Evolutionary conservation across 2,888 invertebrate species (phyloP).

Genomic region (Caenorhabditis virilis): DNA sequence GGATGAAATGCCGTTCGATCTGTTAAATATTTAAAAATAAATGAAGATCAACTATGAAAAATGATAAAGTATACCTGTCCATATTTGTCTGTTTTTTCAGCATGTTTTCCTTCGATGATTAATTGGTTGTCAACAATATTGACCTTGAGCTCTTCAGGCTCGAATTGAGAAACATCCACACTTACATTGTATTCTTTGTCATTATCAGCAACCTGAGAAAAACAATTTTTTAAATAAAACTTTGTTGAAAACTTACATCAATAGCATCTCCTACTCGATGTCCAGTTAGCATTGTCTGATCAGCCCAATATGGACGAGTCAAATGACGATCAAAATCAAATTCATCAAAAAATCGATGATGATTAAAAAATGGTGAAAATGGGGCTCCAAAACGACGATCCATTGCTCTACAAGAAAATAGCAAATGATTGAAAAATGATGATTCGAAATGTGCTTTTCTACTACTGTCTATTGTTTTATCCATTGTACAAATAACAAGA

Average conservation of each 20-base stretch:
- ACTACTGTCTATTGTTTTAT: no score
- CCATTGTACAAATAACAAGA: no score
- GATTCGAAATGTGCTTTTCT: conserved; percentile 21
- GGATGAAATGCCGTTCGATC: conserved; percentile 55
- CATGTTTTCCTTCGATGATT: conserved; percentile 58
- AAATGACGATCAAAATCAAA: conserved; percentile 55
- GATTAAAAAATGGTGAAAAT: conserved; percentile 46
- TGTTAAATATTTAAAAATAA: conserved; percentile 13
- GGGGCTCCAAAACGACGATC: conserved; percentile 46
- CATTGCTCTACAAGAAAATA: conserved; percentile 17
- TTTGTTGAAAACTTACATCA: conserved; percentile 34
- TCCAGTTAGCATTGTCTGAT: conserved; percentile 50
- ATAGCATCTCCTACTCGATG: conserved; percentile 56
- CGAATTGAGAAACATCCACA: conserved; percentile 58
- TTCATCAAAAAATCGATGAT: conserved; percentile 53
- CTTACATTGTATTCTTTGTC: conserved; percentile 50
- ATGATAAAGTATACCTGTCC: conserved; percentile 41
- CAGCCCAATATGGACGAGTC: conserved; percentile 57
- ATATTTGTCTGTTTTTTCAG: conserved; percentile 56
- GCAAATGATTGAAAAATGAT: background rate
- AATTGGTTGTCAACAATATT: conserved; percentile 58
- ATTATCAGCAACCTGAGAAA: conserved; percentile 44
- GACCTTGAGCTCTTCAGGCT: conserved; percentile 60
- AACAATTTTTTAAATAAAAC: background rate
- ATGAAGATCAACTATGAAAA: background rate